Evolutionary conservation across 1,140 invertebrate species (phyloP), one percentile per base, ranked within the genome.

Genomic region (Pogonognathellus flavescens): DNA sequence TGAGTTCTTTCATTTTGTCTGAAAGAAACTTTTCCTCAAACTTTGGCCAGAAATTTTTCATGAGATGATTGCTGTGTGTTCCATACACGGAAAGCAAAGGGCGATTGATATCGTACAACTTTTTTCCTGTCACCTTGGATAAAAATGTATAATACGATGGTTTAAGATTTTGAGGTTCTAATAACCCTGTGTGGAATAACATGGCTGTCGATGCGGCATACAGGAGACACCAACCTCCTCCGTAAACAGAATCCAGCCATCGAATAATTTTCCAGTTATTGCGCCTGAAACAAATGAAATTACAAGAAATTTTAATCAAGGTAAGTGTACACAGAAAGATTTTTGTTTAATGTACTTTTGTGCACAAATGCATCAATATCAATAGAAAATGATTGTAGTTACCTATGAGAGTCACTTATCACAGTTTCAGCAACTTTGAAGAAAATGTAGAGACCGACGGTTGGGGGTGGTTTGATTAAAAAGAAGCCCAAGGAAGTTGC

Each of bases 71-170:
- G 31, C 83, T 85, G 22, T 84, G 76, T 13, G 84, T 85, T 14
- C 86, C 86, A 41, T 88, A 88, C 1, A 86, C 83, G 1, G 83
- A 84, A n/a, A 88, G 20, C 11, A 87, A 18, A 82, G 86, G 85
- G 13, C 88, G 86, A 76, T 88, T 88, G 11, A 88, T 88, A 18
- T 88, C 88, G 41, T 85, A 82, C 13, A 88, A 22, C 62, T 84
- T 93, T 90, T 94, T 93, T 57, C 94, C 94, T 9, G 95, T 96
- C 52, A 96, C 91, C 87, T 92, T 93, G 84, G 94, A 92, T 50
- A 97, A 91, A 90, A 96, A 97, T 89, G 94, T 95, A 93, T 94
- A 96, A 90, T 97, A 97, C n/a, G 95, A 95, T 13, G 94, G 91
- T 89, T 95, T 92, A 59, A 97, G 90, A 89, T 94, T 94, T 85